These are phyloP conservation scores for Cheirogaleus major DNA, from an alignment of 2,797 vertebrate species.

Conservation along the genomic window DNA sequence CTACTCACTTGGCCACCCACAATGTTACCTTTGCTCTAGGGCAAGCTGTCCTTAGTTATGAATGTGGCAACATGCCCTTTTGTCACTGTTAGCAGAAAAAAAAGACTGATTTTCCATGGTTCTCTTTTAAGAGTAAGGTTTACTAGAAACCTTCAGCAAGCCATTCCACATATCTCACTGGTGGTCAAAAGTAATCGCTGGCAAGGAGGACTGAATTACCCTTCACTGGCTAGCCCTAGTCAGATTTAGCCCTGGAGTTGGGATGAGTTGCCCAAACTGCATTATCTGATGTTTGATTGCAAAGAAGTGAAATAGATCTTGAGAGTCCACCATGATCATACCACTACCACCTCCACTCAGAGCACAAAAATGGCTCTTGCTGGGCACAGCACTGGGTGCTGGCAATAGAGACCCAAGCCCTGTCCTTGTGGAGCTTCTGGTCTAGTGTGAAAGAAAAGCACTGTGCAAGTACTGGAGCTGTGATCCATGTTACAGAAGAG, in stretches of 20 bases:
- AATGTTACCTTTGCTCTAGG: background rate
- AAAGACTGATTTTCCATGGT: background rate
- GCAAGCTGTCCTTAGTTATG: background rate
- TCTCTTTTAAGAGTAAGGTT: slow-evolving; percentile 19
- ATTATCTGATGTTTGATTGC: background rate
- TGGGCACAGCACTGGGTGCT: background rate
- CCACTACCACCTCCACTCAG: background rate
- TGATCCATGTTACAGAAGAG: background rate
- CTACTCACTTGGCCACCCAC: background rate
- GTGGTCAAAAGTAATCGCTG: background rate
- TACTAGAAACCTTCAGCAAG: background rate
- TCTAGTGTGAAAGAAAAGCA: background rate
- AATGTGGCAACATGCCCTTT: background rate
- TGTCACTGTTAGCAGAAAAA: background rate
- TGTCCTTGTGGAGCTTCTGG: background rate
- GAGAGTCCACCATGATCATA: background rate
- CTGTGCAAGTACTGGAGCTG: background rate
- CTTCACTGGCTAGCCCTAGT: background rate
- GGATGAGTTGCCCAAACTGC: background rate
- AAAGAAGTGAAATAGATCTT: background rate
- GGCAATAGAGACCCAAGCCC: background rate
- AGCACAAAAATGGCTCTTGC: background rate
- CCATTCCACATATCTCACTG: background rate
- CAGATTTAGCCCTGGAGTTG: background rate
- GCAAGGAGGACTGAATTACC: background rate